These are phyloP conservation scores for Bombus balteatus DNA, from an alignment of 1,140 invertebrate genomes.

Conservation along the genomic window DNA sequence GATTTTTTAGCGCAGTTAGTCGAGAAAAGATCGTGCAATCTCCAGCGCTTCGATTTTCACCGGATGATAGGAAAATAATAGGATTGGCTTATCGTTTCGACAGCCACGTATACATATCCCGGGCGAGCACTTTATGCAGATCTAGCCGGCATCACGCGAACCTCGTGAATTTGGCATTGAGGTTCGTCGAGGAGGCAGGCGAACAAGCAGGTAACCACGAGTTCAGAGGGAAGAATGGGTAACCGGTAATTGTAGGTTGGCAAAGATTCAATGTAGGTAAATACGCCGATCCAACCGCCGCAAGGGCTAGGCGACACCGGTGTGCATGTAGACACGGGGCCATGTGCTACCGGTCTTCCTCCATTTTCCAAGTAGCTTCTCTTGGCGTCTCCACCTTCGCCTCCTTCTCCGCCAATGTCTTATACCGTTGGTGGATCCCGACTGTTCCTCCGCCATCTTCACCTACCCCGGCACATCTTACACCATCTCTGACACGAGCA, in stretches of 20 bases:
- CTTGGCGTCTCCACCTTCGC: conserved; percentile 23
- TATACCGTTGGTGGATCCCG: conserved; percentile 17
- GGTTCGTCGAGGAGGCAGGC: conserved; percentile 58
- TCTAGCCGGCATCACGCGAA: conserved; percentile 69
- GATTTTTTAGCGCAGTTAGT: background rate
- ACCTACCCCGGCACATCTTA: conserved; percentile 29
- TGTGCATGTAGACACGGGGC: conserved; percentile 73
- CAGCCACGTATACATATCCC: conserved; percentile 46
- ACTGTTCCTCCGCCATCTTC: conserved; percentile 44
- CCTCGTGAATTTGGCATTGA: conserved; percentile 78
- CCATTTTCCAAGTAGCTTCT: conserved; percentile 28
- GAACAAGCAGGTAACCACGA: conserved; percentile 39
- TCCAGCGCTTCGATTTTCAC: conserved; percentile 62
- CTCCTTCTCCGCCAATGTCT: background rate
- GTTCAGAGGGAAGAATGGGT: conserved; percentile 76
- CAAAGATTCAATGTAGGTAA: conserved; percentile 83
- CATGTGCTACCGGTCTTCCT: conserved; percentile 73
- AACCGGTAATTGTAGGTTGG: conserved; percentile 83
- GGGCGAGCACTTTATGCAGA: conserved; percentile 73
- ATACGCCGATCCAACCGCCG: conserved; percentile 75
- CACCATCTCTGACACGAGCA: conserved; percentile 54
- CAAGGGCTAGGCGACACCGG: conserved; percentile 70
- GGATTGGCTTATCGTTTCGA: conserved; percentile 57
- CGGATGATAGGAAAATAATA: conserved; percentile 61
- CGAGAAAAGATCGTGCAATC: conserved; percentile 13